Conservation (phyloP, 2,888 invertebrate genomes). For the Flexamia atlantica region DNA sequence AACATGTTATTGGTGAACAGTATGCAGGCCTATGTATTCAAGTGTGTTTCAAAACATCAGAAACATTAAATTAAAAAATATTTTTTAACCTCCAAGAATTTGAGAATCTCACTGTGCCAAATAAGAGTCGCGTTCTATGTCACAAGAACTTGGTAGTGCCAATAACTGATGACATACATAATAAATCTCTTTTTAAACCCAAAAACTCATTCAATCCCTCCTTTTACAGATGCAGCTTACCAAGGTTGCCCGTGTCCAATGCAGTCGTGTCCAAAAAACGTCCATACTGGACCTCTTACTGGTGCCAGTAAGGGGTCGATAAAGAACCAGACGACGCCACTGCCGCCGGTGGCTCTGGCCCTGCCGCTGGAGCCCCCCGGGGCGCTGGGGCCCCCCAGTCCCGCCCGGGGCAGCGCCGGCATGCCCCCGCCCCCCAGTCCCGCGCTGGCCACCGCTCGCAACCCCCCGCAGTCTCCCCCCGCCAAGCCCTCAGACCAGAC, state of each 20-base stretch:
- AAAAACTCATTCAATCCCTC: no score
- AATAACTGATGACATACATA: no score
- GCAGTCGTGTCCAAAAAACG: conserved; percentile 98
- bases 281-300: conserved; percentile 98
- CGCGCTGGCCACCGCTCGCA: conserved; percentile 71
- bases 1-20: no score
- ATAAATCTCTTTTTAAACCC: no score
- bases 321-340: conserved; percentile 68
- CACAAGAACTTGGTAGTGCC: no score
- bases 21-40: no score
- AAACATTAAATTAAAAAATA: no score
- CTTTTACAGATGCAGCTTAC: conserved; percentile 77
- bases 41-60: no score
- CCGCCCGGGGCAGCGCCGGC: conserved; percentile 82
- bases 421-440: conserved; percentile 70
- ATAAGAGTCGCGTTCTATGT: no score
- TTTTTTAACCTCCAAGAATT: no score
- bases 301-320: conserved; percentile 89
- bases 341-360: conserved; percentile 75
- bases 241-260: conserved; percentile 92
- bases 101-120: no score
- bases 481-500: conserved; percentile 66
- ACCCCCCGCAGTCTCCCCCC: conserved; percentile 68
- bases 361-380: conserved; percentile 76
- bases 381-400: conserved; percentile 81